Conservation (phyloP, 2,888 invertebrate species). For the Pimpla rufipes region DNA sequence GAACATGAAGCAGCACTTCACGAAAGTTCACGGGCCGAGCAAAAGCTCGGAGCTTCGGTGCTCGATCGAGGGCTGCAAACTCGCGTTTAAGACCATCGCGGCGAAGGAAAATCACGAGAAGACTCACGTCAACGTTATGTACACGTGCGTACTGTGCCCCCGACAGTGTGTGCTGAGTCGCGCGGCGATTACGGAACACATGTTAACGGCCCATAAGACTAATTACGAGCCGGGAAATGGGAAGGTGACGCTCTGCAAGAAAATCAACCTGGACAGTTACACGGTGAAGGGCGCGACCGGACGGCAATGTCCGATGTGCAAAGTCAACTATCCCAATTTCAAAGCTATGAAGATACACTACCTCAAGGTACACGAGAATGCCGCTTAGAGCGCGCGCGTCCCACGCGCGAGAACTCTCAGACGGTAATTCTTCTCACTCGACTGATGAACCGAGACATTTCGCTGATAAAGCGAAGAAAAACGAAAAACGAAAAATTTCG, state of each 20-base stretch:
- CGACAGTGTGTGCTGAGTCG: slow-evolving; percentile 87
- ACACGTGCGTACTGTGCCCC: slow-evolving; percentile 88
- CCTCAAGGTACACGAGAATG: slow-evolving; percentile 80
- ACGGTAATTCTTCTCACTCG: slow-evolving; percentile 5
- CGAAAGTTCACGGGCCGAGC: slow-evolving; percentile 62
- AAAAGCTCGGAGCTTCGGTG: slow-evolving; percentile 67
- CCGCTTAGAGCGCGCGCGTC: not conserved
- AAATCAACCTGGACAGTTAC: slow-evolving; percentile 78
- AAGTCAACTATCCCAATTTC: slow-evolving; percentile 82
- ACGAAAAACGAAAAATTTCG: not conserved
- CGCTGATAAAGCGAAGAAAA: not conserved
- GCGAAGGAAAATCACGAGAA: slow-evolving; percentile 86
- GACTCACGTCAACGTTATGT: slow-evolving; percentile 87
- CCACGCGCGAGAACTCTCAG: not conserved
- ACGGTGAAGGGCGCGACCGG: slow-evolving; percentile 77
- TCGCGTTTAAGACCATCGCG: slow-evolving; percentile 86
- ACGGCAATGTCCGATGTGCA: slow-evolving; percentile 80
- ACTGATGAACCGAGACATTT: not conserved
- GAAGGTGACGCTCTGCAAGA: slow-evolving; percentile 76
- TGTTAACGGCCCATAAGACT: slow-evolving; percentile 86
- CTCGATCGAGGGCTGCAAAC: slow-evolving; percentile 76
- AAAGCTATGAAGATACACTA: slow-evolving; percentile 83
- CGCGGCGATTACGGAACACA: slow-evolving; percentile 87
- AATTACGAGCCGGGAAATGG: slow-evolving; percentile 67
- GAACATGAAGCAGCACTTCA: slow-evolving; percentile 87